Base-by-base conservation (phyloP, 2,113 vertebrate species). In the Zosterops japonicus region DNA sequence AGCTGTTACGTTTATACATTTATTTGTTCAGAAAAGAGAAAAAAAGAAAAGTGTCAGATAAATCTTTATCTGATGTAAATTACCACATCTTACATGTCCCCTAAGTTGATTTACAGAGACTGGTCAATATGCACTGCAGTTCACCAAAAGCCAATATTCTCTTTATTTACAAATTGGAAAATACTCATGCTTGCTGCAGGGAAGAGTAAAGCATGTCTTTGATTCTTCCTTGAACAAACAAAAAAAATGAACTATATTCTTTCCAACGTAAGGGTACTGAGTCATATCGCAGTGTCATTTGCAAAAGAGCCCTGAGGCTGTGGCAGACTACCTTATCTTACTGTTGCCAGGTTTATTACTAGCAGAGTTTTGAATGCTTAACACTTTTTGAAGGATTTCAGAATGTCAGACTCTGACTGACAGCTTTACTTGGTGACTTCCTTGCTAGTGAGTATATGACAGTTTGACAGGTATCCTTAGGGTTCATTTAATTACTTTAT, bases 401-500 rank as follows among this genome's bases (percentile, higher is more conserved):
- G 65, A 94, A 96, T 97, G 83, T 91, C 88, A 87, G 42, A 86
- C n/a, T 27, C 36, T 96, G 91, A 90, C 60, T 97, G 92, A 92
- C 67, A 92, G 71, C 57, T 91, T 97, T 79, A 77, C 69, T 76
- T 9, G 4, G 14, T 90, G 77, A 44, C 22, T 95, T 93, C 42
- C 42, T 60, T 87, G 35, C 57, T 86, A 47, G 12, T 50, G 64
- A 87, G 6, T 68, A 53, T 74, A 84, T 94, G 93, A 90, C 94
- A 96, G 85, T 25, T 95, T 96, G 92, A 85, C 91, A 93, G 83
- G 49, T 74, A 67, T 96, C 93, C 63, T 93, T 92, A 65, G 83
- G 83, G 88, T 93, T 94, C 52, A 49, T 56, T 61, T 94, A 56
- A 90, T 85, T 83, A 76, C 89, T 82, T 96, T 89, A 88, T 93